Evolutionary conservation across 2,888 invertebrate genomes (phyloP).

Genomic region (Erebia aethiops): DNA sequence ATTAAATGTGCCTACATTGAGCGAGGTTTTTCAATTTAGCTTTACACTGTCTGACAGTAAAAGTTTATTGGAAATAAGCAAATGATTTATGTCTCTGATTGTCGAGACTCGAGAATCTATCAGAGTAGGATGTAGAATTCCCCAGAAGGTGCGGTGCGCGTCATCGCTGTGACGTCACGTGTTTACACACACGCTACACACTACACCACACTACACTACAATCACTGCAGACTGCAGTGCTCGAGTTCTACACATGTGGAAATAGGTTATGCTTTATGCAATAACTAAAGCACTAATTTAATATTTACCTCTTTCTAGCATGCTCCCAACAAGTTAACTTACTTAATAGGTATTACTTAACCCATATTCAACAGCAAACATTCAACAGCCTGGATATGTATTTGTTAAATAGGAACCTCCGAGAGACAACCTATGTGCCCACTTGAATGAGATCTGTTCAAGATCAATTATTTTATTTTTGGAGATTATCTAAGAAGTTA

Average conservation of each 20-base stretch:
- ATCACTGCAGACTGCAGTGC: not conserved
- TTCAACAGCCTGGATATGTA: too few species aligned
- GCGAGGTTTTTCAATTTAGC: too few species aligned
- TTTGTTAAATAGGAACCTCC: too few species aligned
- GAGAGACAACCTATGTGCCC: too few species aligned
- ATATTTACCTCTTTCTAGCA: not conserved
- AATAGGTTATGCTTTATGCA: constrained; percentile 16
- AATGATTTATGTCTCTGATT: too few species aligned
- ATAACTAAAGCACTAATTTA: not conserved
- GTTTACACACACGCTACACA: not conserved
- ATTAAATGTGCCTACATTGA: too few species aligned
- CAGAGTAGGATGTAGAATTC: constrained; percentile 6
- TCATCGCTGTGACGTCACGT: constrained; percentile 10
- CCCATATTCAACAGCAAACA: not conserved
- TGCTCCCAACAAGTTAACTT: not conserved
- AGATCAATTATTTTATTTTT: too few species aligned
- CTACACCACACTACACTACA: too few species aligned
- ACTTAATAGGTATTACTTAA: not conserved
- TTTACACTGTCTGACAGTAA: too few species aligned
- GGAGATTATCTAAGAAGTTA: too few species aligned
- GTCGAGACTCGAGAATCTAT: not conserved
- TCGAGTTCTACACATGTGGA: not conserved
- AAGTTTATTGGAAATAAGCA: too few species aligned
- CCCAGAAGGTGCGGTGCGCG: constrained; percentile 5
- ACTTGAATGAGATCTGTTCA: too few species aligned